phyloP scores from a whole-genome alignment of 2,888 invertebrate species.

The Thera obeliscata region DNA sequence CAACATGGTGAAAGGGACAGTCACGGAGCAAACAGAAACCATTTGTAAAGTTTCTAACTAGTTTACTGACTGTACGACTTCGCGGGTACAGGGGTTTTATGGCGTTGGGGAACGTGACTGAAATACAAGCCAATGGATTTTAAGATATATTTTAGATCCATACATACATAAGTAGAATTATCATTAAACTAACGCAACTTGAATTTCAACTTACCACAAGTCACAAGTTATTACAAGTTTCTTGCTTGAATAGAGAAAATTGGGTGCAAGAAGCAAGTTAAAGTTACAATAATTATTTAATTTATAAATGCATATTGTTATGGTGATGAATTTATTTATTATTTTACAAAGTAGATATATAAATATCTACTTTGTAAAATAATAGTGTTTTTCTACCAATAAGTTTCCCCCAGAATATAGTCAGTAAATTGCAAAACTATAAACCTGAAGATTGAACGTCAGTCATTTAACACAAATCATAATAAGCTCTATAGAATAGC shows the following conservation, averaged over 20 bases:
- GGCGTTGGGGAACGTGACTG: slow-evolving; percentile 23
- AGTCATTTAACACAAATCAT: neutral
- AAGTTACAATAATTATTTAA: too few species aligned
- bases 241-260: too few species aligned
- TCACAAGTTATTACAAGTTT: too few species aligned
- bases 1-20: slow-evolving; percentile 24
- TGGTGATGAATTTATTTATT: too few species aligned
- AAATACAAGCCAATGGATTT: slow-evolving; percentile 12
- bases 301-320: too few species aligned
- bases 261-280: too few species aligned
- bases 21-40: slow-evolving; percentile 23
- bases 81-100: slow-evolving; percentile 12
- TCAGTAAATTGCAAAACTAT: too few species aligned
- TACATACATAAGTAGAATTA: neutral
- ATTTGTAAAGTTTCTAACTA: slow-evolving; percentile 32
- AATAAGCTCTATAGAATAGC: neutral
- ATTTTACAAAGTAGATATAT: too few species aligned
- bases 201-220: neutral
- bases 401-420: too few species aligned
- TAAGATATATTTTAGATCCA: neutral
- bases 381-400: too few species aligned
- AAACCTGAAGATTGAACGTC: too few species aligned
- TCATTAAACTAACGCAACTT: neutral
- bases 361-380: too few species aligned
- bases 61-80: slow-evolving; percentile 12